phyloP scores from a whole-genome alignment of 2,113 vertebrate species.

The Colinus virginianus region DNA sequence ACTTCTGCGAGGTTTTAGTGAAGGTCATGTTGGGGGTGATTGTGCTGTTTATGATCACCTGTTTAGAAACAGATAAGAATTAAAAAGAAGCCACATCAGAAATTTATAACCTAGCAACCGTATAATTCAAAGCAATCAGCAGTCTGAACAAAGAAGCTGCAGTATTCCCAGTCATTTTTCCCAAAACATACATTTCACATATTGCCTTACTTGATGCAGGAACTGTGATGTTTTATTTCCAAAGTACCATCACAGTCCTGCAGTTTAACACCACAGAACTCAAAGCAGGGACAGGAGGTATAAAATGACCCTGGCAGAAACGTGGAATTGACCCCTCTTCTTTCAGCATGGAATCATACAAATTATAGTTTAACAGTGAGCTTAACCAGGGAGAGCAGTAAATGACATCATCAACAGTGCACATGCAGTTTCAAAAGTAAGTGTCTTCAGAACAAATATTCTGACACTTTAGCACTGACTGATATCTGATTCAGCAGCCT shows the following conservation, averaged over 20 bases:
- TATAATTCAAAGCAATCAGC: slow-evolving; percentile 2
- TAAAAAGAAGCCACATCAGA: neutral
- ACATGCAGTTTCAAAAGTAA: neutral
- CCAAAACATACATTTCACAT: neutral
- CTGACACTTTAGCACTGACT: neutral
- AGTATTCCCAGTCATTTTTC: neutral
- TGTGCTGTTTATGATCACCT: slow-evolving; percentile 99
- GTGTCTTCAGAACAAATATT: neutral
- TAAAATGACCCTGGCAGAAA: neutral
- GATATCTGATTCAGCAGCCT: neutral
- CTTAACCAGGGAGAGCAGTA: neutral
- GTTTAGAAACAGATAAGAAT: slow-evolving; percentile 21
- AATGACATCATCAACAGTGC: neutral
- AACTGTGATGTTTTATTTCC: neutral
- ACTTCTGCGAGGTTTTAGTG: slow-evolving; percentile 97
- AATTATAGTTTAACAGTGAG: neutral
- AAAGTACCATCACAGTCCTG: neutral
- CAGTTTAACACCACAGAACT: neutral
- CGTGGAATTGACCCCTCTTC: neutral
- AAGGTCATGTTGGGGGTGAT: slow-evolving; percentile 99
- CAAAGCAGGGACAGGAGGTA: neutral
- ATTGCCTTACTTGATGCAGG: neutral
- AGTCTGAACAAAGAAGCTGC: slow-evolving; percentile 22
- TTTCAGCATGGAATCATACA: fast-evolving
- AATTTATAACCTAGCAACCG: slow-evolving; percentile 22